Base-by-base conservation (phyloP, 1,140 invertebrate genomes). In the Tribolium castaneum region DNA sequence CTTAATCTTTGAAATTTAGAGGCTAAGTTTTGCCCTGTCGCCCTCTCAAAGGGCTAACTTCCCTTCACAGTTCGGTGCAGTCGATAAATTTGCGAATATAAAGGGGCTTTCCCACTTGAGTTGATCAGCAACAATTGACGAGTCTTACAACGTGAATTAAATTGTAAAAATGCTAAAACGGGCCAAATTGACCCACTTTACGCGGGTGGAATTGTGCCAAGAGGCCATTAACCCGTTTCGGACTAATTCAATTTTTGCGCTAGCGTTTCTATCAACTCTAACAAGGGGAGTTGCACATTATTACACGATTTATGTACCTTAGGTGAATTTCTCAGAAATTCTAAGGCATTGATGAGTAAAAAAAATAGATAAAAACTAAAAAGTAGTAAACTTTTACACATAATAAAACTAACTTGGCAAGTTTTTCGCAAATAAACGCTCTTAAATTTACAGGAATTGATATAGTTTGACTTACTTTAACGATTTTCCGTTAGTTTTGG, bases 71-170 rank as follows among this genome's bases (percentile, higher is more conserved):
- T 14, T 19, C 51, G 51, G 16, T 52, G 51, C 51, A 52, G 51
- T 52, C 51, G 51, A 52, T 52, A 52, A 52, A 52, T 52, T 52
- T 12, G 14, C 51, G 51, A 52, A 52, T 52, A 52, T 52, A 52
- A 14, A 52, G 51, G 51, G 16, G 14, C 6, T 52, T 52, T 52
- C 51, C 13, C 51, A 19, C 10, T 45, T 19, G 16, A 52, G 51
- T 52, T 52, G 51, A 52, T 52, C 51, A 52, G 39, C 39, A 45
- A 45, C 39, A 45, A 45, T 45, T 45, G 39, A 45, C 39, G 5
- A 45, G 9, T 45, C 39, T 45, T 45, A 10, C 6, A 45, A 45
- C 5, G 39, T 45, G n/a, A 45, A 45, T 7, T 45, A 45, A 34
- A 62, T 62, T 62, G 6, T 13, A 59, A 62, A 16, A 62, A 6